Evolutionary conservation across 1,140 invertebrate species (phyloP).

Genomic region (Mya arenaria): DNA sequence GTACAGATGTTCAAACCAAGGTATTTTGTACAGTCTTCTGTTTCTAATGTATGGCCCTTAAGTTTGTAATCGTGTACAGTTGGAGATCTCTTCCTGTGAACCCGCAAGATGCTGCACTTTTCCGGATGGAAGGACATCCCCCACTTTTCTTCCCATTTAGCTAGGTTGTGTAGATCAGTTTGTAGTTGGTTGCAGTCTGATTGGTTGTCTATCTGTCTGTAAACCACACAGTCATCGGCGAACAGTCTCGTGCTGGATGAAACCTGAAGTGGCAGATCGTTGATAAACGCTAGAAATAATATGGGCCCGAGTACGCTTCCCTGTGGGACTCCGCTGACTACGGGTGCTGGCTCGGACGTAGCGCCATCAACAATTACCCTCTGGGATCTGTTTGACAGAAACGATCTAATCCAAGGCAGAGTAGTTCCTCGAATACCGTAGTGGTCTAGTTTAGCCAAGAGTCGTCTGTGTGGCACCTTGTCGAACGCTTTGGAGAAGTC

Average conservation of each 20-base stretch:
- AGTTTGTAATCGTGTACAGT: conserved; percentile 7
- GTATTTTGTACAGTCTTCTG: not conserved
- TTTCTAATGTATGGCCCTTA: conserved; percentile 19
- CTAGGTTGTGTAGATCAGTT: conserved; percentile 11
- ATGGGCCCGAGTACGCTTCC: not conserved
- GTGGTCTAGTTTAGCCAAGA: not conserved
- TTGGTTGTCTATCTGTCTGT: not conserved
- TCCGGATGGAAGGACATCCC: conserved; percentile 34
- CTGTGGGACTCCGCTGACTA: not conserved
- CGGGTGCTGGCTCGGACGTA: too few relatives aligned
- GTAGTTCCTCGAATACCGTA: not conserved
- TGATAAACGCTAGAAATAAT: not conserved
- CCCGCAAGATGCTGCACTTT: conserved; percentile 18
- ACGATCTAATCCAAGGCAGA: not conserved
- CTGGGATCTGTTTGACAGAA: not conserved
- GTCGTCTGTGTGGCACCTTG: not conserved
- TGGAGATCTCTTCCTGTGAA: conserved; percentile 3
- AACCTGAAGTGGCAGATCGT: not conserved
- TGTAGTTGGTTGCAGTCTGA: conserved; percentile 5
- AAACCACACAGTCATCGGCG: conserved; percentile 15
- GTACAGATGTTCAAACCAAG: not conserved
- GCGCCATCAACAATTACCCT: too few relatives aligned
- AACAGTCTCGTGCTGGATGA: not conserved
- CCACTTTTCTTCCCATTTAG: conserved; percentile 6
- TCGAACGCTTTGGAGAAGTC: too few relatives aligned